Percentiles rank a stretch among this genome's conserved stretches.
These are phyloP conservation scores for Cebidichthys violaceus DNA, from an alignment of 2,113 vertebrate species.

Conservation along the genomic window DNA sequence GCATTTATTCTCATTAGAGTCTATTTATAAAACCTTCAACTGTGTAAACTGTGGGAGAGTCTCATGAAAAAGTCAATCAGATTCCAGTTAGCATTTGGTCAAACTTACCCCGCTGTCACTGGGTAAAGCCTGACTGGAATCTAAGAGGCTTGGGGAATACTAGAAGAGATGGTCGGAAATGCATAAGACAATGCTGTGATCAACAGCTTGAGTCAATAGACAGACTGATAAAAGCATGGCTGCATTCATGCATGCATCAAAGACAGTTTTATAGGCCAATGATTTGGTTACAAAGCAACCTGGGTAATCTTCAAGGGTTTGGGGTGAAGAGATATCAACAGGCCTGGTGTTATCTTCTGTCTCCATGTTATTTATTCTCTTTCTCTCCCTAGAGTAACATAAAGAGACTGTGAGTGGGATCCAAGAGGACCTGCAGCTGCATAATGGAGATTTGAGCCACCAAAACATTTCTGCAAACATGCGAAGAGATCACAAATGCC, in stretches of 20 bases:
- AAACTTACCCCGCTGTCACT: conserved; percentile 1
- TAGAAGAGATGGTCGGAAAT: not conserved
- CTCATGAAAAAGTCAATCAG: conserved; percentile 46
- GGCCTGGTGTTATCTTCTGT: conserved; percentile 33
- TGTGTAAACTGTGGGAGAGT: conserved; percentile 19
- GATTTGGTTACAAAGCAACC: conserved; percentile 40
- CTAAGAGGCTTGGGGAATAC: conserved; percentile 12
- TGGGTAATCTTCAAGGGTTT: conserved; percentile 35
- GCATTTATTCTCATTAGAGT: conserved; percentile 45
- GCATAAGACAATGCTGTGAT: conserved; percentile 13
- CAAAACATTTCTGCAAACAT: conserved; percentile 66
- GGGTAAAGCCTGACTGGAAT: conserved; percentile 18
- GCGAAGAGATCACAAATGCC: conserved; percentile 62
- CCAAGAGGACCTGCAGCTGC: conserved; percentile 30
- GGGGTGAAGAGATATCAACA: conserved; percentile 32
- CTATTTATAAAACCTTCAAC: conserved; percentile 37
- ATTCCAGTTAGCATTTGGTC: conserved; percentile 43
- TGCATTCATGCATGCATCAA: conserved; percentile 2
- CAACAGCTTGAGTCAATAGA: conserved; percentile 17
- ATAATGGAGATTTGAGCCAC: conserved; percentile 65
- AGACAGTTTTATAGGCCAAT: conserved; percentile 10
- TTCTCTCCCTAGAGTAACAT: conserved; percentile 35
- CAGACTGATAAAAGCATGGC: conserved; percentile 8
- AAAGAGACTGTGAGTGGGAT: conserved; percentile 26
- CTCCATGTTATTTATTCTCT: conserved; percentile 51